Evolutionary conservation across 2,888 invertebrate genomes (phyloP), one percentile per base, ranked within the genome.

Genomic region (Dryomyza anilis): DNA sequence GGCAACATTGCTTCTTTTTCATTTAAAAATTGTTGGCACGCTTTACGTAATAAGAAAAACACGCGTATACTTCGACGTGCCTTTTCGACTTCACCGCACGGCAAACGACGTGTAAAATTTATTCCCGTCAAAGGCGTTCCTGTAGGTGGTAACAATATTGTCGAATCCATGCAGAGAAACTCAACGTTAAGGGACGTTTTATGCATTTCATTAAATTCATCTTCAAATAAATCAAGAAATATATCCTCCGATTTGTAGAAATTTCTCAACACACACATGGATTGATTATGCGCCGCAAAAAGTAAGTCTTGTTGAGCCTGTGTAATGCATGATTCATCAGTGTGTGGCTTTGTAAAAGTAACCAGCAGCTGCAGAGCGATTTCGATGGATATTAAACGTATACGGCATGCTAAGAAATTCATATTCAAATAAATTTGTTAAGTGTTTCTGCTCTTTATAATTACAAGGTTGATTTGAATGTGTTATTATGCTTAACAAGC

Each of bases 201-300:
- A 72, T 90, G 90, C 89, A 98, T 93, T 84, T 97, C 96, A 78
- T 92, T 92, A 83, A 94, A 96, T 76, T 99, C 98, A 82, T 98
- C 96, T 84, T 99, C 98, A 82, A 99, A 99, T 89, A 99, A 93
- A 81, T 99, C 98, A 65, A 98, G 85, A 84, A 99, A 99, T 75
- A 98, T 96, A 78, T 98, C 98, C 84, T 98, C 98, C 74, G 94
- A 94, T 88, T 96, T 97, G 84, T 96, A 97, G 84, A 95, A 96
- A 85, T 94, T 95, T 55, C 95, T 86, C 14, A 98, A 87, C 30
- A 94, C 86, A 0, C 92, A 89, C 58, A 94, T 94, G 71, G 95
- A 92, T 78, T 93, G 92, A 77, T 91, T 91, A 72, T 89, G 87
- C 3, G 92, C 89, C 76, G 90, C 84, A 82, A 93, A 87, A 72